Conservation (phyloP, 2,888 invertebrate species). For the Caenorhabditis sp. region DNA sequence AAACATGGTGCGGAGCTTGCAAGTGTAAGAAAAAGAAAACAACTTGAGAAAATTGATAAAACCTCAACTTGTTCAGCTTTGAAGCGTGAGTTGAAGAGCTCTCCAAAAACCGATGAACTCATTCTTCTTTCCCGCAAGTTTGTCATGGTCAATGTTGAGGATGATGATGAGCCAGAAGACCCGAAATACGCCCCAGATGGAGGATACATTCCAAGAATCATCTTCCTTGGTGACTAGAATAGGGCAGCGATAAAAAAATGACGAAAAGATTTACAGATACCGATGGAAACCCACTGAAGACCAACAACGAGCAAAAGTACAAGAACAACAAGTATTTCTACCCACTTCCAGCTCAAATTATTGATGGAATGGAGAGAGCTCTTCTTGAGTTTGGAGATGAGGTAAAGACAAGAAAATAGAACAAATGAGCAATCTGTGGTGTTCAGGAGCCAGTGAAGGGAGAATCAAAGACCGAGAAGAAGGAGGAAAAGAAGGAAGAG, state of each 20-base stretch:
- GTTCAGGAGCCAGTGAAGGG: conserved; percentile 53
- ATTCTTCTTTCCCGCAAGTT: conserved; percentile 82
- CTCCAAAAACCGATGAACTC: conserved; percentile 83
- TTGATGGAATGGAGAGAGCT: conserved; percentile 74
- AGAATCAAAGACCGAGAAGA: conserved; percentile 50
- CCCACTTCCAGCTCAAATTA: conserved; percentile 76
- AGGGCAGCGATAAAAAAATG: not conserved
- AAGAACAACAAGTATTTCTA: conserved; percentile 80
- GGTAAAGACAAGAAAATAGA: conserved; percentile 24
- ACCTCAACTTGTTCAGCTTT: conserved; percentile 62
- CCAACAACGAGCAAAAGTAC: conserved; percentile 83
- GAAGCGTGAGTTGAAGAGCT: conserved; percentile 75
- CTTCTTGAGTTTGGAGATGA: conserved; percentile 67
- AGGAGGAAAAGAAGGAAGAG: conserved; percentile 35
- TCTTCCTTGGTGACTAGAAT: conserved; percentile 83
- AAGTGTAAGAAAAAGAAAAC: conserved; percentile 76
- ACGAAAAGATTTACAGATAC: conserved; percentile 78
- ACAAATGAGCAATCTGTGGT: conserved; percentile 13
- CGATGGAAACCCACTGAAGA: conserved; percentile 82
- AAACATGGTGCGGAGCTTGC: conserved; percentile 85
- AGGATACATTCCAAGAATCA: conserved; percentile 84
- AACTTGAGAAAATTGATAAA: not conserved
- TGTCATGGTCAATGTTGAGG: conserved; percentile 84
- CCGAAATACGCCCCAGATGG: conserved; percentile 84
- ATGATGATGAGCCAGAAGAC: conserved; percentile 84